Evolutionary conservation across 2,888 invertebrate genomes (phyloP), one percentile per base, ranked within the genome.

Genomic region (Homarus gammarus): DNA sequence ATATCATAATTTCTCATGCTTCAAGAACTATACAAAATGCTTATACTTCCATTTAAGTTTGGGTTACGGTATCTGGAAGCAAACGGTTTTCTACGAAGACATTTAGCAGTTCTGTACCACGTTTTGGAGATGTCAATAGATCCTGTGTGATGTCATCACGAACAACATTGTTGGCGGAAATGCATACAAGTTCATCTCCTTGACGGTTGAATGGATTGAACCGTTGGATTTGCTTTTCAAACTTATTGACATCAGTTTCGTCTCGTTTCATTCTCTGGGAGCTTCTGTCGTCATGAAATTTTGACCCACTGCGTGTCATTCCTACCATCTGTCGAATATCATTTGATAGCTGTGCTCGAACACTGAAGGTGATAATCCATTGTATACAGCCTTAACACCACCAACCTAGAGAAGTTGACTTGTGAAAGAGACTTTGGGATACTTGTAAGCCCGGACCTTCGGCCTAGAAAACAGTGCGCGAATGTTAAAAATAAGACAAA

Each of bases 161-260:
- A 22, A 64, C 64, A 5, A 64, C 64, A 18, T 64, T 31, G 31
- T 64, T 64, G 22, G 64, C 31, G 22, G 64, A 64, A 10, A 64
- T 64, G 64, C 64, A 64, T 6, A 64, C 64, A 5, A 64, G 22
- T 64, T 64, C 64, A 27, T 64, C 64, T 27, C 64, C 64, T 10
- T 10, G n/a, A 64, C 64, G 64, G 22, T 64, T 64, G 64, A 64
- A 64, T n/a, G 64, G 64, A 18, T 64, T 64, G 22, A 64, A 64
- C 8, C 22, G 64, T 22, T 10, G 10, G 6, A 64, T 6, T 18
- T 64, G 64, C 64, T 64, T 31, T 64, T 64, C 64, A n/a, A 64
- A n/a, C n/a, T n/a, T n/a, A n/a, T n/a, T n/a, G n/a, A n/a, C n/a
- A n/a, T n/a, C n/a, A n/a, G n/a, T n/a, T 64, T 64, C 64, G 31